Conservation (phyloP, 92 coral and sea anemone genomes). For the Nematostella vectensis region DNA sequence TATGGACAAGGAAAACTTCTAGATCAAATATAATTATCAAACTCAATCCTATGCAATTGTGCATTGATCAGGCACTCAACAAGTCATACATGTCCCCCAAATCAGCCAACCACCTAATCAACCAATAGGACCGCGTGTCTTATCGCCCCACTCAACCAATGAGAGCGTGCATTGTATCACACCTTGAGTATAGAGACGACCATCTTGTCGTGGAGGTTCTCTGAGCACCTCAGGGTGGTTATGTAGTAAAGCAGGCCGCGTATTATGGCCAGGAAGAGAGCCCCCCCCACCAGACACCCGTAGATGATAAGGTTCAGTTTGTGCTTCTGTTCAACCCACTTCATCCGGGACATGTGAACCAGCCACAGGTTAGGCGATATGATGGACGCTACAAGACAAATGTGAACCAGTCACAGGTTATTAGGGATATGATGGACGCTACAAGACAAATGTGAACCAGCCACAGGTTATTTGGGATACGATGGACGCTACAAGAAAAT, state of each 20-base stretch:
- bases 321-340: constrained; percentile 83
- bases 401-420: constrained; percentile 79
- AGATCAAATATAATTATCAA: too few species aligned
- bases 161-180: not conserved
- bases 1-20: too few species aligned
- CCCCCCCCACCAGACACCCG: constrained; percentile 76
- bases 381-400: constrained; percentile 56
- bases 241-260: constrained; percentile 70
- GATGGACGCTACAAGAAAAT: constrained; percentile 54
- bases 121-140: too few species aligned
- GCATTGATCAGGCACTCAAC: too few species aligned
- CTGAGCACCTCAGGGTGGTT: constrained; percentile 77
- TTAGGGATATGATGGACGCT: constrained; percentile 90
- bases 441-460: constrained; percentile 48
- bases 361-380: constrained; percentile 89
- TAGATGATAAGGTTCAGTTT: constrained; percentile 74
- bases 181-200: constrained; percentile 63
- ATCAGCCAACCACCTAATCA: too few species aligned
- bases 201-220: constrained; percentile 76
- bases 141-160: too few species aligned
- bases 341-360: constrained; percentile 75
- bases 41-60: too few species aligned
- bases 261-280: constrained; percentile 67
- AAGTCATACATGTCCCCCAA: too few species aligned
- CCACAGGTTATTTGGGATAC: constrained; percentile 88